Conservation (phyloP, 2,113 vertebrate species). For the Cygnus atratus region DNA sequence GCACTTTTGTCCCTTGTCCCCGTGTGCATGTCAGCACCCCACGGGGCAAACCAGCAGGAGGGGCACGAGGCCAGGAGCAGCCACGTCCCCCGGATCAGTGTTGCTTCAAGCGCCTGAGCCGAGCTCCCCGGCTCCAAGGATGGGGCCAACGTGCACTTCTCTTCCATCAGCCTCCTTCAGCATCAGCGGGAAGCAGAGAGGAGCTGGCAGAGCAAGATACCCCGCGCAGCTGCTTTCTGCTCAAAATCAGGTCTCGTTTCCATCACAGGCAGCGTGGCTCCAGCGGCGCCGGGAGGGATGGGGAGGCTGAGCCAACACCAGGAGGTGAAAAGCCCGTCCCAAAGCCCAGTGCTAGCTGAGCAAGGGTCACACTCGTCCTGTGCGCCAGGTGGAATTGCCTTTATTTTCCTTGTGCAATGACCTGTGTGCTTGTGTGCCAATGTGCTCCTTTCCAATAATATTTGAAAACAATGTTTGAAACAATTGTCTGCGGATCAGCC, state of each 20-base stretch:
- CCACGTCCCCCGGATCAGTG: not conserved
- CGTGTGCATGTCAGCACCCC: too few relatives aligned
- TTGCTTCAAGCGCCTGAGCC: not conserved
- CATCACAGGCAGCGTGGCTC: not conserved
- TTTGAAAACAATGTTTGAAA: not conserved
- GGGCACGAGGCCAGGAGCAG: not conserved
- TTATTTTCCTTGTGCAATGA: not conserved
- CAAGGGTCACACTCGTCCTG: accelerated
- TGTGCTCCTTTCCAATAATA: not conserved
- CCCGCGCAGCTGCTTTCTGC: not conserved
- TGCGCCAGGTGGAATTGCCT: not conserved
- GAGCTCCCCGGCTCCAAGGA: not conserved
- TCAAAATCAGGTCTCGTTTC: not conserved
- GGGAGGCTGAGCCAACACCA: not conserved
- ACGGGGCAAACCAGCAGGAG: too few relatives aligned
- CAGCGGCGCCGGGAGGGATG: not conserved
- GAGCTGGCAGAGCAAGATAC: not conserved
- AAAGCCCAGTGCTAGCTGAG: not conserved
- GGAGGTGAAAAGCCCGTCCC: not conserved
- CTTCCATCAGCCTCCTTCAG: not conserved
- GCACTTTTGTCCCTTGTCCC: too few relatives aligned
- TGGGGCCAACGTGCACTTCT: not conserved
- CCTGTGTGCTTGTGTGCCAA: not conserved
- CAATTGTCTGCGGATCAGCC: not conserved
- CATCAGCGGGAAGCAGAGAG: not conserved